phyloP scores from a whole-genome alignment of 1,140 invertebrate genomes.

The Caenorhabditis remanei region DNA sequence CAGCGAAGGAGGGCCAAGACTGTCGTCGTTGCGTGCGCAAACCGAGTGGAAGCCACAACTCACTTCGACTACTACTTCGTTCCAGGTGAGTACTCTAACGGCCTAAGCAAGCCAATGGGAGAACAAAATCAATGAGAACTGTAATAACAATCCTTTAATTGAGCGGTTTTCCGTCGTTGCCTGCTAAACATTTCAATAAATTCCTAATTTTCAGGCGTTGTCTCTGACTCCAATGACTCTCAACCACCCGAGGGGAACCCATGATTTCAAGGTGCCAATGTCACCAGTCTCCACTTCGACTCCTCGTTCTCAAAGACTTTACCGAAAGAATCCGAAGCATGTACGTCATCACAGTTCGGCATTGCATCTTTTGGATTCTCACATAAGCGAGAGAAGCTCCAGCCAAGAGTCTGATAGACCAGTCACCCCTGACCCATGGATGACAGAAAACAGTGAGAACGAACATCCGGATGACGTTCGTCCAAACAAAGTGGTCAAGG shows the following conservation, averaged over 20 bases:
- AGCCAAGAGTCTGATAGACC: slow-evolving; percentile 13
- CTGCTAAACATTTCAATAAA: no score
- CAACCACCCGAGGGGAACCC: not conserved
- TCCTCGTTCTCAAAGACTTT: not conserved
- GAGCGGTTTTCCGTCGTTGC: no score
- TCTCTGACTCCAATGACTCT: not conserved
- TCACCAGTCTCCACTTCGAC: not conserved
- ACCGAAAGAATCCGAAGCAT: slow-evolving; percentile 3
- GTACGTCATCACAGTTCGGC: not conserved
- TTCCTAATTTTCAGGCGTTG: not conserved
- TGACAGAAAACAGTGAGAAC: not conserved
- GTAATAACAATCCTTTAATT: no score
- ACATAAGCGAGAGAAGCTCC: not conserved
- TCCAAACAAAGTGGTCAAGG: not conserved
- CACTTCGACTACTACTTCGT: slow-evolving; percentile 28
- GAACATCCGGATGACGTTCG: not conserved
- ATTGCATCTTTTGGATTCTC: not conserved
- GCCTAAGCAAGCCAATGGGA: no score
- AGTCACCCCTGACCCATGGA: slow-evolving; percentile 15
- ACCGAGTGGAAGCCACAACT: slow-evolving; percentile 23
- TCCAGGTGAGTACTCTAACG: not conserved
- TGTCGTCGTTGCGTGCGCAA: slow-evolving; percentile 4
- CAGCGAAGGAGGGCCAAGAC: slow-evolving; percentile 3
- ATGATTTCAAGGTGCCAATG: not conserved
- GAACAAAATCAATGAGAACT: no score